Conservation (phyloP, 2,797 vertebrate genomes). For the Mormyrus proboscirostris region DNA sequence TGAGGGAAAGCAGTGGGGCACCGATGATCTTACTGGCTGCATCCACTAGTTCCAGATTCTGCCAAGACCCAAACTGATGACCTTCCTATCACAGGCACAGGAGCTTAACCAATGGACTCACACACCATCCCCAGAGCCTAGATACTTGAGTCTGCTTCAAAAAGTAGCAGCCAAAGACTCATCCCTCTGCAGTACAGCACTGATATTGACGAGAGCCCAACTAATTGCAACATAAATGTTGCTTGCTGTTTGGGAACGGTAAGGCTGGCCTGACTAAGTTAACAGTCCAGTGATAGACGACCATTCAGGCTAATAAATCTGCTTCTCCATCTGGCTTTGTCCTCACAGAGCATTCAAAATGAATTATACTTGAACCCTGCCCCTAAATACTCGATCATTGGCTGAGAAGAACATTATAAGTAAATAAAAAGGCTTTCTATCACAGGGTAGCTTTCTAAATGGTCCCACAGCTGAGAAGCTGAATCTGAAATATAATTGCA, state of each 20-base stretch:
- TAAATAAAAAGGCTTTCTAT: not conserved
- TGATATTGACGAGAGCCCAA: not conserved
- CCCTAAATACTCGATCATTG: not conserved
- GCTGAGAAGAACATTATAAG: conserved; percentile 11
- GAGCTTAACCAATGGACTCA: not conserved
- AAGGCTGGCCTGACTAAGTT: not conserved
- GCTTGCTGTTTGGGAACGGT: not conserved
- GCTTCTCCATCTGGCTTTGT: not conserved
- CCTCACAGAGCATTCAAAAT: not conserved
- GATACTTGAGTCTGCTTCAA: not conserved
- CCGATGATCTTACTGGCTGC: not conserved
- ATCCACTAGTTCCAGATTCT: not conserved
- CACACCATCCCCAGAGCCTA: not conserved
- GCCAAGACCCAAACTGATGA: not conserved
- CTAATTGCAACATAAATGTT: not conserved
- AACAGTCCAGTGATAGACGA: not conserved
- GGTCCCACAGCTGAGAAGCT: conserved; percentile 1
- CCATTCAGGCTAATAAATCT: conserved; percentile 15
- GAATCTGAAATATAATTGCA: not conserved
- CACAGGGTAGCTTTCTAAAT: conserved; percentile 7
- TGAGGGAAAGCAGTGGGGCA: not conserved
- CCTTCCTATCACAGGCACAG: not conserved
- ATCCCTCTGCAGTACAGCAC: not conserved
- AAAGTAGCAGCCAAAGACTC: not conserved
- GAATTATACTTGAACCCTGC: not conserved